These are phyloP conservation scores for Microchirus variegatus DNA, from an alignment of 2,797 vertebrate genomes.

Conservation along the genomic window DNA sequence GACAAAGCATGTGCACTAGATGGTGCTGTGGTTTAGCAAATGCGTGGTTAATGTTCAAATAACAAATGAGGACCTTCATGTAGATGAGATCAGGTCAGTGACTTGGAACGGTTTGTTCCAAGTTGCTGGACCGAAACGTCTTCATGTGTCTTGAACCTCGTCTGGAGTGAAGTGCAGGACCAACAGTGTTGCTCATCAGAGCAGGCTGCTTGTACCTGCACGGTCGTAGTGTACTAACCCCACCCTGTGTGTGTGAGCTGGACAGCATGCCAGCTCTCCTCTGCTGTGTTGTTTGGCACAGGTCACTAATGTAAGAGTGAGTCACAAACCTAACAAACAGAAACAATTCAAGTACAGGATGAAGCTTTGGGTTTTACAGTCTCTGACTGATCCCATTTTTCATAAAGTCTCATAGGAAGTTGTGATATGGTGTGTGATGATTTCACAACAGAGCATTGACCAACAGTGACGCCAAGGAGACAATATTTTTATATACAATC, in stretches of 20 bases:
- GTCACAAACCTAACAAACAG: slow-evolving; percentile 37
- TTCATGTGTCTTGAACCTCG: not conserved
- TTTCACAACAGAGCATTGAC: no score
- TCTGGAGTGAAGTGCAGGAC: not conserved
- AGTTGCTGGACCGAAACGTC: not conserved
- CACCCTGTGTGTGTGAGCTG: slow-evolving; percentile 13
- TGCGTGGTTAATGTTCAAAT: not conserved
- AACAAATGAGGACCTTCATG: not conserved
- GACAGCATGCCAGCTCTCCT: slow-evolving; percentile 19
- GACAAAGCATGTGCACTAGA: slow-evolving; percentile 52
- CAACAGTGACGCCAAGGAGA: no score
- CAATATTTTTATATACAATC: no score
- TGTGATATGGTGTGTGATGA: not conserved
- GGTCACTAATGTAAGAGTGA: slow-evolving; percentile 39
- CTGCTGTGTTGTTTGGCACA: slow-evolving; percentile 27
- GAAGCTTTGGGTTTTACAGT: not conserved
- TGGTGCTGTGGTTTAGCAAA: slow-evolving; percentile 57
- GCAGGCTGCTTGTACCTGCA: slow-evolving; percentile 6
- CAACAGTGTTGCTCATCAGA: slow-evolving; percentile 1
- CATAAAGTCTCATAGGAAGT: not conserved
- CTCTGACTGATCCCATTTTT: slow-evolving; percentile 9
- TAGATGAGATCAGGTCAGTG: not conserved
- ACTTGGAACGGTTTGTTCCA: not conserved
- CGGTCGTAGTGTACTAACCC: slow-evolving; percentile 24
- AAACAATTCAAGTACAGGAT: slow-evolving; percentile 5